A percentile compares a stretch with the other conserved stretches of the same genome.
Conservation (phyloP, 2,888 invertebrate species). For the Heteropelma amictum region DNA sequence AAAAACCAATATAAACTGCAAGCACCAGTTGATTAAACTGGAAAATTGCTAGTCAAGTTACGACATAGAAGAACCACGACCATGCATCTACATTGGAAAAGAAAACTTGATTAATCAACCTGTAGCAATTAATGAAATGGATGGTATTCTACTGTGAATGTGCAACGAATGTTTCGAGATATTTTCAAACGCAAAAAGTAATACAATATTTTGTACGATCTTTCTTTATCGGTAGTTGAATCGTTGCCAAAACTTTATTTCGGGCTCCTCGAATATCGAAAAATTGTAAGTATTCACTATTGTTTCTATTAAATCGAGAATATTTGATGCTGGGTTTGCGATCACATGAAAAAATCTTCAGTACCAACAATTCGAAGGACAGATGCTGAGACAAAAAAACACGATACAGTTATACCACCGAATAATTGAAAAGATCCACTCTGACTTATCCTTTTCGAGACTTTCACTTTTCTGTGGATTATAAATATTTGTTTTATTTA, state of each 20-base stretch:
- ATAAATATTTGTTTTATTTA: neutral
- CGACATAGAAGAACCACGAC: neutral
- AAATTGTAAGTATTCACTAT: constrained; percentile 38
- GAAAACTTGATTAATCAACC: constrained; percentile 29
- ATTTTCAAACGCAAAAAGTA: neutral
- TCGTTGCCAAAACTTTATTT: constrained; percentile 7
- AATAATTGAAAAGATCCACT: constrained; percentile 5
- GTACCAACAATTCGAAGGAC: constrained; percentile 8
- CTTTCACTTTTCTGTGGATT: neutral
- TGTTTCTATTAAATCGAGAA: constrained; percentile 18
- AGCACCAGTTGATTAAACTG: constrained; percentile 35
- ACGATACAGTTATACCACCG: neutral
- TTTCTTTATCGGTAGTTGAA: neutral
- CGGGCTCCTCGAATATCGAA: too few relatives aligned
- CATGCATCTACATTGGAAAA: neutral
- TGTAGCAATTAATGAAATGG: neutral
- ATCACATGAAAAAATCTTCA: constrained; percentile 10
- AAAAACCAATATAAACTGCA: constrained; percentile 25
- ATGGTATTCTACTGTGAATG: constrained; percentile 19
- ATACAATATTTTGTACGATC: neutral
- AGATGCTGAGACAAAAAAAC: neutral
- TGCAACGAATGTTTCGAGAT: constrained; percentile 37
- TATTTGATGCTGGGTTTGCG: constrained; percentile 50
- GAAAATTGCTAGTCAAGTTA: constrained; percentile 8
- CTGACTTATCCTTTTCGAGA: constrained; percentile 21